Percentiles rank a stretch among this genome's conserved stretches.
phyloP scores from a whole-genome alignment of 2,797 vertebrate species.

The Trichosurus vulpecula region DNA sequence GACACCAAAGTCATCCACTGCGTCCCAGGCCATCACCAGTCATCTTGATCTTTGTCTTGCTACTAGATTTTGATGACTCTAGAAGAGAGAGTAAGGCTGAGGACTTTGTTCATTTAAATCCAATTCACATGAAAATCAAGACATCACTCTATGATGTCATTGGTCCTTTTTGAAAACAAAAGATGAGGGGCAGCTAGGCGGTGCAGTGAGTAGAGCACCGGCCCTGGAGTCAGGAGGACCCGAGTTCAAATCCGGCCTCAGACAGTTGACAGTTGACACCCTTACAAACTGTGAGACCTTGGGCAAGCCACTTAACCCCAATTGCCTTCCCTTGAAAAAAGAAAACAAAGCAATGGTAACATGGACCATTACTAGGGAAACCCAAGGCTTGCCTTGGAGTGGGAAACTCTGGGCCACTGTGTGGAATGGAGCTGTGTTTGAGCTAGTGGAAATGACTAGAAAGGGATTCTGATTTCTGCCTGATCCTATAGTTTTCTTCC shows the following conservation, averaged over 20 bases:
- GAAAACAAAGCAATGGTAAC: background rate
- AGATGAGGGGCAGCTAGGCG: no score
- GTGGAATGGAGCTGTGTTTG: background rate
- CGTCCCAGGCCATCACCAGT: background rate
- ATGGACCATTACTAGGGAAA: background rate
- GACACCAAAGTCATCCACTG: background rate
- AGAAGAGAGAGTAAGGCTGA: background rate
- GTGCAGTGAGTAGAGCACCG: no score
- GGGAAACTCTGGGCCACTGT: background rate
- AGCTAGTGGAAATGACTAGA: background rate
- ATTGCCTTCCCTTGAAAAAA: no score
- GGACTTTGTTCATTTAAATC: background rate
- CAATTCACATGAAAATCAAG: background rate
- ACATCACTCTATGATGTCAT: background rate
- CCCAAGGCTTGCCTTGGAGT: background rate
- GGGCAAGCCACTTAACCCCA: no score
- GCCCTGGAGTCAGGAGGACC: no score
- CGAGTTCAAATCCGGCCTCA: no score
- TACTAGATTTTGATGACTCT: background rate
- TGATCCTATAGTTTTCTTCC: background rate
- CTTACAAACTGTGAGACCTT: no score
- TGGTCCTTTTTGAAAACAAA: background rate
- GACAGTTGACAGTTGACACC: no score
- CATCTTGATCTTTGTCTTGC: no score
- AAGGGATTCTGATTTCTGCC: background rate